Conservation (phyloP, 2,797 vertebrate genomes). For the Delichon dasypus region DNA sequence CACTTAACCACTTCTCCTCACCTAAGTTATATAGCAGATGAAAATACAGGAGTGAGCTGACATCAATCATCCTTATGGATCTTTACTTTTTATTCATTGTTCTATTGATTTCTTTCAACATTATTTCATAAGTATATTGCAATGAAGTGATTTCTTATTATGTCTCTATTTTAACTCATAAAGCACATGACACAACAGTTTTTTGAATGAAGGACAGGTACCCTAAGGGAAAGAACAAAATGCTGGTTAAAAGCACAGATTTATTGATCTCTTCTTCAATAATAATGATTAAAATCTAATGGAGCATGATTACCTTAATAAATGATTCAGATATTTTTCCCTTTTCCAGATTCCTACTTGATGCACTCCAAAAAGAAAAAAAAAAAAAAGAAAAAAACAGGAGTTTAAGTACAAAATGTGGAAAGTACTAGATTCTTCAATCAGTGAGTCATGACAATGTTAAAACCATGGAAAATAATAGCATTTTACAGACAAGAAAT, state of each 20-base stretch:
- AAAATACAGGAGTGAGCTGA: neutral
- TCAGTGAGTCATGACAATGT: neutral
- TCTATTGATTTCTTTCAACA: conserved; percentile 49
- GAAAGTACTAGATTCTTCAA: neutral
- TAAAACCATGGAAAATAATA: neutral
- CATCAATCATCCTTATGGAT: conserved; percentile 52
- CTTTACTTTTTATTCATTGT: conserved; percentile 41
- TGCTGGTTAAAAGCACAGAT: neutral
- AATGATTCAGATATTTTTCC: conserved; percentile 31
- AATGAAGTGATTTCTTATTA: conserved; percentile 52
- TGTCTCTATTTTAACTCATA: conserved; percentile 41
- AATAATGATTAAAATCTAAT: conserved; percentile 51
- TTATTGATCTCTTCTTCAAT: conserved; percentile 52
- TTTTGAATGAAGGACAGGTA: conserved; percentile 23
- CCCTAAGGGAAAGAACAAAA: conserved; percentile 21
- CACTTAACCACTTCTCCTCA: neutral
- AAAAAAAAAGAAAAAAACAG: neutral
- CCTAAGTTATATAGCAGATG: neutral
- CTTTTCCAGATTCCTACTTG: neutral
- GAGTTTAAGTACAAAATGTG: neutral
- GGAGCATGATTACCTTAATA: conserved; percentile 25
- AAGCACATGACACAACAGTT: neutral
- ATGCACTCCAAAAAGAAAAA: neutral
- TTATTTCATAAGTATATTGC: conserved; percentile 21
- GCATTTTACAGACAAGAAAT: neutral